Base-by-base conservation (phyloP, 1,140 invertebrate genomes). In the Papilio xuthus region DNA sequence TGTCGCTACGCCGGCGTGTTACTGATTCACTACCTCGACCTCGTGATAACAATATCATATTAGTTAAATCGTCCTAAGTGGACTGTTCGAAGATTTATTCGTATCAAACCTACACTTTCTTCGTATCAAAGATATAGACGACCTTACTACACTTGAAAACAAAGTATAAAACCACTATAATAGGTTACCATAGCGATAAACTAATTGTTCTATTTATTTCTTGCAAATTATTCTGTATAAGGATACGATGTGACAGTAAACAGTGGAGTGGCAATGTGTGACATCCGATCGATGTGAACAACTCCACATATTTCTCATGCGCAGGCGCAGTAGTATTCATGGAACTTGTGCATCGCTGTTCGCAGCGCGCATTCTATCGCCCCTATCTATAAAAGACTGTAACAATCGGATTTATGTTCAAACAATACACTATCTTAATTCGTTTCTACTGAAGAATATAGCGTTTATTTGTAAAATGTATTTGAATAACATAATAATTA, bases 251-350 rank as follows among this genome's bases (percentile, higher is more conserved):
- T n/a, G n/a, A 37, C 60, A 28, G 60, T 32, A 12, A 67, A 2
- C 70, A 44, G 70, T 72, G 70, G 70, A 44, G 70, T 72, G 70
- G 70, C 70, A 23, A 41, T 72, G 41, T n/a, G 37, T 13, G 32
- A 74, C 72, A 74, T 74, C 20, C 20, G 72, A 28, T 50, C n/a
- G 42, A 44, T 23, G 12, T 53, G 26, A 75, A 60, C 53, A 75
- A 56, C 47, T 13, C 47, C 2, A 28, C 47, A 60, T 37, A 74
- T 53, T 74, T 74, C 72, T 32, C 72, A 75, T 75, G 73, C 73
- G 42, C 71, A 18, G 15, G 72, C 73, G 42, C 71, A 28, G 7
- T 12, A 60, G 12, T 28, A 53, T 75, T 60, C 73, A 56, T n/a
- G 73, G 73, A 60, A 60, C 50, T 56, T 75, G 73, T 20, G 50